Conservation (phyloP, 1,140 invertebrate genomes). For the Nixonia krombeini region DNA sequence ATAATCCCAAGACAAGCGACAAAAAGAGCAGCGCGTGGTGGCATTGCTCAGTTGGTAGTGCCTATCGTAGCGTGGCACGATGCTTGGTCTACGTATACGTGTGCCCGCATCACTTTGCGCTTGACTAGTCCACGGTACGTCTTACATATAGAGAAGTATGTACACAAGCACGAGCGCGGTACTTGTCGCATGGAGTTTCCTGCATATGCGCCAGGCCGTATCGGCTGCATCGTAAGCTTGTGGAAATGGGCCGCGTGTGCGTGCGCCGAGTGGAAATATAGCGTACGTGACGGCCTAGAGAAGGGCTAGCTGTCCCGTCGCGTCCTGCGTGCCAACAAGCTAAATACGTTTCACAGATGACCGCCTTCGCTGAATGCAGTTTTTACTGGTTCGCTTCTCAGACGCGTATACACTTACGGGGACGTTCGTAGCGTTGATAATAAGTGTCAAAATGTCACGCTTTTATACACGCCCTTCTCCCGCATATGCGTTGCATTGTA, state of each 20-base stretch:
- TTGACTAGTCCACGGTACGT: constrained; percentile 40
- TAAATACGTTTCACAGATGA: constrained; percentile 72
- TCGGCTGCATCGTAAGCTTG: constrained; percentile 5
- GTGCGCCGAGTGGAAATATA: constrained; percentile 9
- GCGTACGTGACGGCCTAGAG: constrained; percentile 23
- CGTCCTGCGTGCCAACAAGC: constrained; percentile 69
- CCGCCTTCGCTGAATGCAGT: constrained; percentile 65
- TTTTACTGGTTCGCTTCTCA: constrained; percentile 33
- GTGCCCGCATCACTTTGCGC: constrained; percentile 34
- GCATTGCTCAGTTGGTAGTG: constrained; percentile 40
- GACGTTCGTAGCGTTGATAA: constrained; percentile 12
- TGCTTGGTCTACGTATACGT: constrained; percentile 17
- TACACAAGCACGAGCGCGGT: constrained; percentile 28
- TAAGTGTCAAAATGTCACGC: background rate
- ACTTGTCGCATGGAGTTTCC: constrained; percentile 24
- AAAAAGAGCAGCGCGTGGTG: background rate
- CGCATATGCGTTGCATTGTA: no score
- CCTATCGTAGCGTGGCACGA: constrained; percentile 31
- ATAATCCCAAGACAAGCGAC: no score
- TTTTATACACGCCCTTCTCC: no score
- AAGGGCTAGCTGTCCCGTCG: constrained; percentile 60
- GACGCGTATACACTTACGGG: constrained; percentile 34
- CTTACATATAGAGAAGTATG: constrained; percentile 37
- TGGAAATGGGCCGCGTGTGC: constrained; percentile 12
- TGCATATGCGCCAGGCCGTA: constrained; percentile 4